Conservation (phyloP, 2,888 invertebrate species). For the Therioaphis trifolii region DNA sequence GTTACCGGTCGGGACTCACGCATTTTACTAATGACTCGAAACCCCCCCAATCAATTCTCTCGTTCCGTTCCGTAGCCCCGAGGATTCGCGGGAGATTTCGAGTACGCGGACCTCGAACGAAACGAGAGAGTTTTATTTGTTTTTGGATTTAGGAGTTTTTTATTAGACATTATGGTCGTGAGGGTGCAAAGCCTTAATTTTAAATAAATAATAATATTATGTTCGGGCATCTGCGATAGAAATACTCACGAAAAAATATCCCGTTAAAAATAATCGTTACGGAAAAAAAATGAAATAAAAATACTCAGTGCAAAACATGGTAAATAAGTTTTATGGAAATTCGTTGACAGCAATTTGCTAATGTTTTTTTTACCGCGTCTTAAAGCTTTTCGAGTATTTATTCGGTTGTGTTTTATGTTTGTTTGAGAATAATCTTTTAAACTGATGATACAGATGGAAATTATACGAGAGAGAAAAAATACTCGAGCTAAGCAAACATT, state of each 20-base stretch:
- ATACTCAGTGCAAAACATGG: neutral
- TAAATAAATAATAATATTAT: neutral
- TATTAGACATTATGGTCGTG: neutral
- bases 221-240: neutral
- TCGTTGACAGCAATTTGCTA: constrained; percentile 34
- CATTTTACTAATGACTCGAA: no score
- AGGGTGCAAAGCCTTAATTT: neutral
- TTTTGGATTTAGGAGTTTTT: neutral
- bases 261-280: neutral
- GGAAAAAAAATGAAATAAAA: neutral
- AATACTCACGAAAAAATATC: neutral
- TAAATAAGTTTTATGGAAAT: constrained; percentile 30
- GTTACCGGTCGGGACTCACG: no score
- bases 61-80: no score
- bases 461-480: neutral
- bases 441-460: neutral
- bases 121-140: neutral
- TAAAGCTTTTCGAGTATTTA: constrained; percentile 18
- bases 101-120: no score
- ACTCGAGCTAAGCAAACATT: neutral
- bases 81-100: no score
- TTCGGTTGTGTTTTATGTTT: constrained; percentile 34
- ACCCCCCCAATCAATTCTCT: no score
- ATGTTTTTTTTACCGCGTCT: constrained; percentile 14
- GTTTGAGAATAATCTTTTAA: constrained; percentile 12